These are phyloP conservation scores for Orchestes rusci DNA, from an alignment of 2,888 invertebrate species.

Conservation along the genomic window DNA sequence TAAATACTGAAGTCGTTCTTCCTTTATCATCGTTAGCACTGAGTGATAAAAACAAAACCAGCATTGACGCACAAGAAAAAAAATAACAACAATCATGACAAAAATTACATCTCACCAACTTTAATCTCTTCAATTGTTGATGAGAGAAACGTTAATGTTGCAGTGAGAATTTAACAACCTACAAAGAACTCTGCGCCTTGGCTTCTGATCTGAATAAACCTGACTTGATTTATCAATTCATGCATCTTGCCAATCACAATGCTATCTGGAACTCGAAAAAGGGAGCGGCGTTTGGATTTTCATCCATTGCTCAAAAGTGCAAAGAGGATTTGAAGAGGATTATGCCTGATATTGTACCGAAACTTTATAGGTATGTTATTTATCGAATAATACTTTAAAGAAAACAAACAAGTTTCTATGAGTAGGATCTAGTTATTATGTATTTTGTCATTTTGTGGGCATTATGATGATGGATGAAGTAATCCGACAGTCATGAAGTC, in stretches of 20 bases:
- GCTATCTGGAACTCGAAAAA: conserved; percentile 91
- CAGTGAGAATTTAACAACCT: conserved; percentile 84
- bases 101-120: no score
- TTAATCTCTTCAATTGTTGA: no score
- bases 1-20: no score
- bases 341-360: conserved; percentile 78
- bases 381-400: no score
- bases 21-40: no score
- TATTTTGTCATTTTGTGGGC: no score
- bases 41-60: no score
- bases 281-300: conserved; percentile 91
- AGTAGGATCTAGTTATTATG: no score
- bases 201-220: conserved; percentile 94
- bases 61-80: no score
- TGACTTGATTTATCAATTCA: conserved; percentile 90
- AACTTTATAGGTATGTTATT: conserved; percentile 74
- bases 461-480: neutral
- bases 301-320: conserved; percentile 76
- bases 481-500: neutral
- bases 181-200: conserved; percentile 87
- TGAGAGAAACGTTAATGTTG: no score
- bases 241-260: conserved; percentile 93
- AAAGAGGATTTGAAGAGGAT: conserved; percentile 76
- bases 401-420: no score
- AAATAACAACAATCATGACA: neutral